Conservation (phyloP, 2,888 invertebrate species). For the Eupithecia exiguata region DNA sequence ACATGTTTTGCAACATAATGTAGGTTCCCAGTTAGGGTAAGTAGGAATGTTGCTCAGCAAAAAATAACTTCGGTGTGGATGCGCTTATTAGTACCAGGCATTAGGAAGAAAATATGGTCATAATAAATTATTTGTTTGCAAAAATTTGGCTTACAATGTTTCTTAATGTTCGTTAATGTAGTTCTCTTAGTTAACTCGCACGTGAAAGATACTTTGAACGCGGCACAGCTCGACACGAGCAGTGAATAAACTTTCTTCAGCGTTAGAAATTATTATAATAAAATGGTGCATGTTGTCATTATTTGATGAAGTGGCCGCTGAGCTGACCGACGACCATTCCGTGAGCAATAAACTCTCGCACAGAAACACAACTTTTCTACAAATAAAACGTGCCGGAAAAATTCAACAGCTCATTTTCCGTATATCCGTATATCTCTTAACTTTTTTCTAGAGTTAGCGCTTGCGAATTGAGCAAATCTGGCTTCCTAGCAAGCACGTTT, state of each 20-base stretch:
- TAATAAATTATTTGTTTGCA: background rate
- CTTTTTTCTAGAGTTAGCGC: background rate
- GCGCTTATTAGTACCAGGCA: no score
- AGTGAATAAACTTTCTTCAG: slow-evolving; percentile 31
- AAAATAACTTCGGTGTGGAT: no score
- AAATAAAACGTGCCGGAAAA: background rate
- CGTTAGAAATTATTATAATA: slow-evolving; percentile 46
- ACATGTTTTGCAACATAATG: no score
- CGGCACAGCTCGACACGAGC: slow-evolving; percentile 15
- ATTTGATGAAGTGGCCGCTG: slow-evolving; percentile 43
- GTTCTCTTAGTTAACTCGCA: background rate
- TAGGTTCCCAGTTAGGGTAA: no score
- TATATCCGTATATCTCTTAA: background rate
- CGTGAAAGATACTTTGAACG: background rate
- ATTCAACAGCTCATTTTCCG: background rate
- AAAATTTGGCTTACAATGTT: no score
- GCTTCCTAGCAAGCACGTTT: background rate
- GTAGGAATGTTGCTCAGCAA: background rate
- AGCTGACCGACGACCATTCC: slow-evolving; percentile 24
- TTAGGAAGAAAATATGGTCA: background rate
- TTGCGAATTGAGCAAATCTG: background rate
- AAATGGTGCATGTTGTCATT: slow-evolving; percentile 38
- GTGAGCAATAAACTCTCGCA: slow-evolving; percentile 27
- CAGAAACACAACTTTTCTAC: slow-evolving; percentile 18
- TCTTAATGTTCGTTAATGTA: no score